A percentile compares a stretch with the other conserved stretches of the same genome.
These are phyloP conservation scores for Coecobrya sp. DNA, from an alignment of 2,888 invertebrate genomes.

Conservation along the genomic window DNA sequence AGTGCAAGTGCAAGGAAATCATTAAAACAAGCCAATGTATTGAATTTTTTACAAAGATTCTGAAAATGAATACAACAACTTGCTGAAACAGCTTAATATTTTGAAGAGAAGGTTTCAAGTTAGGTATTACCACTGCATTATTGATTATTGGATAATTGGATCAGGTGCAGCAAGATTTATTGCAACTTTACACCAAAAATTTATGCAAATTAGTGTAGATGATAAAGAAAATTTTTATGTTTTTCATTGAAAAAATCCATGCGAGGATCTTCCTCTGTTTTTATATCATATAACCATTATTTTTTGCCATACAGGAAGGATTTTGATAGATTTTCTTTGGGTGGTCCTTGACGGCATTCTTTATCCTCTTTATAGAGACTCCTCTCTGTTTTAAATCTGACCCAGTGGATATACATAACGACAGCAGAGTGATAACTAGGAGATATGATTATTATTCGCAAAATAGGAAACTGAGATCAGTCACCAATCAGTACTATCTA, in stretches of 20 bases:
- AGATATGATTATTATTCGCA: background rate
- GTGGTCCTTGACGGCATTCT: slow-evolving; percentile 4
- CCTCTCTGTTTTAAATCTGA: slow-evolving; percentile 12
- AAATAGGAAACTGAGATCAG: background rate
- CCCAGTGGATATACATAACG: background rate
- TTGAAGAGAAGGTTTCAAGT: too few species aligned
- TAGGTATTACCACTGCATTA: background rate
- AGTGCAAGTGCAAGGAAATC: slow-evolving; percentile 41
- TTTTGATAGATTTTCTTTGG: background rate
- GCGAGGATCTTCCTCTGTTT: slow-evolving; percentile 15
- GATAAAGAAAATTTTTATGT: slow-evolving; percentile 6
- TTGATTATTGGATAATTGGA: slow-evolving; percentile 12
- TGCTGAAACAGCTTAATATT: too few species aligned
- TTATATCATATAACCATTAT: background rate
- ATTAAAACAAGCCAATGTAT: background rate
- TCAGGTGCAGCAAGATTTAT: background rate
- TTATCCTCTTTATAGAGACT: background rate
- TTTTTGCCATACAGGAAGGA: slow-evolving; percentile 12
- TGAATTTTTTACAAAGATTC: background rate
- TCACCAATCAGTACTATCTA: background rate
- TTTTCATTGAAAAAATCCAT: background rate
- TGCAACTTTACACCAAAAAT: background rate
- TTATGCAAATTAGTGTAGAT: background rate
- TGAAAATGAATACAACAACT: background rate
- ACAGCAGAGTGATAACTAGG: background rate